Conservation (phyloP, 2,113 vertebrate species). For the Himantopus leucocephalus region DNA sequence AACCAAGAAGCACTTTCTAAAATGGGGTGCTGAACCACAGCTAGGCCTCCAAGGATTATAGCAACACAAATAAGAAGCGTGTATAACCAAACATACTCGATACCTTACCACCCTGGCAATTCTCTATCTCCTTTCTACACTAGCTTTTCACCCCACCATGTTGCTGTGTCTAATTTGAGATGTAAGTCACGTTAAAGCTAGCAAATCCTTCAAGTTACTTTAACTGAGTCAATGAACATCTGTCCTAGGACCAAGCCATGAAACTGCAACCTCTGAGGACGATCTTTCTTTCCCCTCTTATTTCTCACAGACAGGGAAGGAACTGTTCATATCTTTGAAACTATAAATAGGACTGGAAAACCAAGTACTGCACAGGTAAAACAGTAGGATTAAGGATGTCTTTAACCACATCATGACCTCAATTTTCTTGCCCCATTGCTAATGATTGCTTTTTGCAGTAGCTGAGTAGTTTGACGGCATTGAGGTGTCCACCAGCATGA, state of each 20-base stretch:
- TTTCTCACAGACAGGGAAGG: not conserved
- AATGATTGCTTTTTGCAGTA: not conserved
- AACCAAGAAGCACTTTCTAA: not conserved
- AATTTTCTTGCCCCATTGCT: not conserved
- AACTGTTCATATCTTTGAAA: not conserved
- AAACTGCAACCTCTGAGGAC: not conserved
- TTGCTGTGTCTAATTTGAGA: not conserved
- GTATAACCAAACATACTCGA: accelerated
- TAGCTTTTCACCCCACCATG: not conserved
- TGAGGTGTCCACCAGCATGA: not conserved
- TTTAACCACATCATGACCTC: not conserved
- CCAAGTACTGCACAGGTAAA: not conserved
- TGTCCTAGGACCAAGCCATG: not conserved
- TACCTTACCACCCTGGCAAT: not conserved
- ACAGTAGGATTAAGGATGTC: not conserved
- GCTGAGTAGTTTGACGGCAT: not conserved
- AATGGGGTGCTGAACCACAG: not conserved
- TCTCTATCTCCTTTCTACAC: not conserved
- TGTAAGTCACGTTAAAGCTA: not conserved
- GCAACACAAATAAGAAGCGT: not conserved
- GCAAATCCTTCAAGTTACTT: not conserved
- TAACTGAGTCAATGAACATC: not conserved
- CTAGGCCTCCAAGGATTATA: not conserved
- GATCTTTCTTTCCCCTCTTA: not conserved
- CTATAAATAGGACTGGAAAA: not conserved